phyloP scores from a whole-genome alignment of 2,888 invertebrate species.

The Listrodromus nycthemerus region DNA sequence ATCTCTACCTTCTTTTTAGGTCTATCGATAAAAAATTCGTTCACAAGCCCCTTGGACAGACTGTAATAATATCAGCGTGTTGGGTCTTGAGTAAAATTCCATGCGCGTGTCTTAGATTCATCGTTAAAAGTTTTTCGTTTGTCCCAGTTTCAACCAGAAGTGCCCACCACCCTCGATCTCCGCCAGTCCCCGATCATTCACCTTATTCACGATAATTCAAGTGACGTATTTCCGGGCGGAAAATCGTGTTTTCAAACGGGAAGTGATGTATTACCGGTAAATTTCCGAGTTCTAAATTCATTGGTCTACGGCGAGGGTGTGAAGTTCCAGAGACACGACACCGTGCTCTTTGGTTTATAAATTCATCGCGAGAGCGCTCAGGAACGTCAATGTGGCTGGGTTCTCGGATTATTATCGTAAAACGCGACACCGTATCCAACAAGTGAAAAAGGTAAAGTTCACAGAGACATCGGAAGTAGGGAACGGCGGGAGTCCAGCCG shows the following conservation, averaged over 20 bases:
- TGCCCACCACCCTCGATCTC: too few species aligned
- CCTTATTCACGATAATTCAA: too few species aligned
- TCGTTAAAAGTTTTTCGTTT: too few species aligned
- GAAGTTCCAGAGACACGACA: too few species aligned
- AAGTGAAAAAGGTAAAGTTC: conserved; percentile 6
- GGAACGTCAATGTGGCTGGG: background rate
- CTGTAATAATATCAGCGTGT: background rate
- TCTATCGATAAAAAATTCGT: background rate
- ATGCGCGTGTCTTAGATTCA: background rate
- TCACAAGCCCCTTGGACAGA: background rate
- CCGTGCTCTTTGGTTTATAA: background rate
- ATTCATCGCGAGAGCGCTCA: background rate
- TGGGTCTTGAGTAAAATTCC: background rate
- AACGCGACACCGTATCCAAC: background rate
- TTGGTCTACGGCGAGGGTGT: too few species aligned
- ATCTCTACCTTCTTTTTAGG: background rate
- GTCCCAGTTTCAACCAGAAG: too few species aligned
- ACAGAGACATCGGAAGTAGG: conserved; percentile 15
- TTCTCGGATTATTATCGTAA: conserved; percentile 22
- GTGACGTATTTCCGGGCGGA: too few species aligned
- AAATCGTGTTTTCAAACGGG: too few species aligned
- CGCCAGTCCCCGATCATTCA: too few species aligned
- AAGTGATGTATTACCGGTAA: too few species aligned
- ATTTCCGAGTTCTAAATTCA: too few species aligned
- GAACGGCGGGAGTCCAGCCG: background rate